Conservation (phyloP, 1,140 invertebrate genomes). For the Samia ricini region DNA sequence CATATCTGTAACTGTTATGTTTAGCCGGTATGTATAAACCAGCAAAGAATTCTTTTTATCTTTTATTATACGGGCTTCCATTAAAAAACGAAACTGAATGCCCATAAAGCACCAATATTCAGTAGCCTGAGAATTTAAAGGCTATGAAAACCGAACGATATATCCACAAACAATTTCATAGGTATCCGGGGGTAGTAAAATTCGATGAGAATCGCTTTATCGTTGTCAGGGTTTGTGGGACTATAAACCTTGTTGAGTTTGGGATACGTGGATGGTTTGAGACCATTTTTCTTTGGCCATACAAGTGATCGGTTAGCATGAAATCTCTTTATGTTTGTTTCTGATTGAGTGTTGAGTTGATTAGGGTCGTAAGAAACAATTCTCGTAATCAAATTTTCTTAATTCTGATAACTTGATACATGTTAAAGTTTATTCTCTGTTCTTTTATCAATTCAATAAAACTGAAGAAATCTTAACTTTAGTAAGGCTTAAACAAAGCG, state of each 20-base stretch:
- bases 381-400: no score
- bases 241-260: neutral
- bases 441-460: no score
- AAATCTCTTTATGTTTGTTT: neutral
- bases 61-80: neutral
- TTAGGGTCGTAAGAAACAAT: neutral
- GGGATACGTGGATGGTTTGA: neutral
- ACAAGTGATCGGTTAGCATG: neutral
- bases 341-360: neutral
- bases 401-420: no score
- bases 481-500: no score
- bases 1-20: no score
- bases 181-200: neutral
- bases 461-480: no score
- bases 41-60: neutral
- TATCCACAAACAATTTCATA: neutral
- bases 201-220: neutral
- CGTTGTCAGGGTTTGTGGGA: neutral
- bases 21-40: neutral
- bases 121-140: neutral
- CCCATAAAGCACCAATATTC: neutral
- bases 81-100: conserved; percentile 1
- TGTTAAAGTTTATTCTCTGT: no score
- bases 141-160: neutral
- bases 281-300: neutral